Conservation (phyloP, 2,797 vertebrate species). For the Gymnothorax reevesii region DNA sequence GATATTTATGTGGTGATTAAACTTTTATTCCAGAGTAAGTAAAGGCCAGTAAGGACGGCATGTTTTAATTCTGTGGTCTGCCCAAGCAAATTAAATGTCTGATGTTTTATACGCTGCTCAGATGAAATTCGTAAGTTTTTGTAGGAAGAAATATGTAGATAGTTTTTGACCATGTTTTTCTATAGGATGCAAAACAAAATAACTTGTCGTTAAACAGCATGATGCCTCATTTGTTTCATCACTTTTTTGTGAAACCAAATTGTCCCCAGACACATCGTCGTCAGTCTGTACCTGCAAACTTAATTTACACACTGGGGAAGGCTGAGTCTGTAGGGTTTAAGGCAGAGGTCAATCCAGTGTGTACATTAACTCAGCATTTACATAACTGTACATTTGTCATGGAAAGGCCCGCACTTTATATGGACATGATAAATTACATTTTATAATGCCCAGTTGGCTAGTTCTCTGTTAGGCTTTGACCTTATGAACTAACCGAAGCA, state of each 20-base stretch:
- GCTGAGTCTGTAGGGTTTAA: background rate
- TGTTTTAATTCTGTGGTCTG: background rate
- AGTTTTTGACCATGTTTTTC: background rate
- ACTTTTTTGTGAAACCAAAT: background rate
- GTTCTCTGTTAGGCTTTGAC: background rate
- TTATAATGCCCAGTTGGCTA: constrained; percentile 2
- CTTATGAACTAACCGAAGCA: background rate
- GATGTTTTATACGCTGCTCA: background rate
- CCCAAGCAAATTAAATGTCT: background rate
- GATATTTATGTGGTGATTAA: background rate
- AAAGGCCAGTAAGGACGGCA: background rate
- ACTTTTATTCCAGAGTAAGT: constrained; percentile 1
- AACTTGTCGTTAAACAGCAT: background rate
- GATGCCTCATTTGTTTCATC: background rate
- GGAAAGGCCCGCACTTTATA: background rate
- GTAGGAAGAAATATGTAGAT: background rate
- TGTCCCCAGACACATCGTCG: background rate
- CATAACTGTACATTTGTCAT: constrained; percentile 23
- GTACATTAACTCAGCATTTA: constrained; percentile 29
- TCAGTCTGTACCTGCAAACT: background rate
- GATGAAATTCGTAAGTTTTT: background rate
- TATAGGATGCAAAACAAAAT: background rate
- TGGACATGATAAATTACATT: constrained; percentile 7
- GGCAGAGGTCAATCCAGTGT: background rate
- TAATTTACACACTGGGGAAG: background rate